A percentile compares a stretch with the other conserved stretches of the same genome.
Evolutionary conservation across 2,888 invertebrate genomes (phyloP).

Genomic region (Oligia latruncula): DNA sequence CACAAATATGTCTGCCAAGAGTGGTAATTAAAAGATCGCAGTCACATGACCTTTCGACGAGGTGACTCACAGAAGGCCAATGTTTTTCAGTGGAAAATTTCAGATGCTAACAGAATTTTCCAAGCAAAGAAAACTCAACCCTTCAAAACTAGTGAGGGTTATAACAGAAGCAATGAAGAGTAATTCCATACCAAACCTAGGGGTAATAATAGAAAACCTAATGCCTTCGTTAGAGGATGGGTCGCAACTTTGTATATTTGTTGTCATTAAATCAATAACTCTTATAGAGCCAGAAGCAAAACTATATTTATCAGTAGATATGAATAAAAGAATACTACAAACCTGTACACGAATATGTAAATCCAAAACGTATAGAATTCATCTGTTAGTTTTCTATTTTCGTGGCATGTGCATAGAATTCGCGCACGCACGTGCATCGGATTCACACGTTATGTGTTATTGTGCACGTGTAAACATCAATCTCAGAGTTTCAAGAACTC

Average conservation of each 20-base stretch:
- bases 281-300: not conserved
- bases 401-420: slow-evolving; percentile 46
- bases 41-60: slow-evolving; percentile 27
- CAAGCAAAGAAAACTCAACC: slow-evolving; percentile 6
- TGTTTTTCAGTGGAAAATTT: slow-evolving; percentile 38
- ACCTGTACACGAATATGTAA: slow-evolving; percentile 24
- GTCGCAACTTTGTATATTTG: not conserved
- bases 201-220: not conserved
- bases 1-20: slow-evolving; percentile 46
- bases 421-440: slow-evolving; percentile 56
- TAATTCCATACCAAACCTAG: not conserved
- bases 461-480: slow-evolving; percentile 52
- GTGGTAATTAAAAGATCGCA: slow-evolving; percentile 48
- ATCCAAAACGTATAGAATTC: slow-evolving; percentile 42
- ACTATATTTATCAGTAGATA: slow-evolving; percentile 3
- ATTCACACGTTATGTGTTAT: slow-evolving; percentile 50
- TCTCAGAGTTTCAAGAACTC: slow-evolving; percentile 24
- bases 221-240: not conserved
- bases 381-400: slow-evolving; percentile 61
- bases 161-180: not conserved
- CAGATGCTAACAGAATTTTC: slow-evolving; percentile 24
- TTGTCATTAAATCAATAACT: not conserved
- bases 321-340: slow-evolving; percentile 41
- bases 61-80: slow-evolving; percentile 32
- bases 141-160: not conserved